Evolutionary conservation across 2,888 invertebrate genomes (phyloP).

Genomic region (Cantharis rustica): DNA sequence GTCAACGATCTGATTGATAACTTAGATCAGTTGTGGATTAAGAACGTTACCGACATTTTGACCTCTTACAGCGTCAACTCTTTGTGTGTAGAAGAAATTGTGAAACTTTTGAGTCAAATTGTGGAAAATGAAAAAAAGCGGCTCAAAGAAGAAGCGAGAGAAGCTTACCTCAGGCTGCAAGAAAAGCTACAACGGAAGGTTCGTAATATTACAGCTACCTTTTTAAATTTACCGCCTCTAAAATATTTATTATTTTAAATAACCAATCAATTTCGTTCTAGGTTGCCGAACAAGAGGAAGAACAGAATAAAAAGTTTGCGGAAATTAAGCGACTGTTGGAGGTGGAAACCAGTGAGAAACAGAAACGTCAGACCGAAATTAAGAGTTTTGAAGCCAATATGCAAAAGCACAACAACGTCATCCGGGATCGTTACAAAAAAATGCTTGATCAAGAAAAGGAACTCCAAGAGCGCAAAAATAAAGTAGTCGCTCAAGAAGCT

Average conservation of each 20-base stretch:
- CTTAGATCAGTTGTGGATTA: not conserved
- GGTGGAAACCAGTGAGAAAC: slow-evolving; percentile 37
- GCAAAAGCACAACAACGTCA: slow-evolving; percentile 12
- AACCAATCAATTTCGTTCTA: no score
- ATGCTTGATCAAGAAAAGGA: slow-evolving; percentile 7
- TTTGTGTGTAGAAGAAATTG: slow-evolving; percentile 16
- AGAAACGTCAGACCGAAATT: slow-evolving; percentile 21
- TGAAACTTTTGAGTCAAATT: slow-evolving; percentile 2
- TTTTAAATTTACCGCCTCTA: not conserved
- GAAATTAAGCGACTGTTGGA: slow-evolving; percentile 39
- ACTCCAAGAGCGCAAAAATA: slow-evolving; percentile 25
- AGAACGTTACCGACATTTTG: slow-evolving; percentile 8
- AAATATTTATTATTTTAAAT: no score
- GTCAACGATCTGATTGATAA: not conserved
- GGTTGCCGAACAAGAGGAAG: slow-evolving; percentile 22
- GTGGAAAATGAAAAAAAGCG: slow-evolving; percentile 6
- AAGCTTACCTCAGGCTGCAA: slow-evolving; percentile 19
- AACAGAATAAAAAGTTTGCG: slow-evolving; percentile 37
- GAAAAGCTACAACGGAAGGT: slow-evolving; percentile 34
- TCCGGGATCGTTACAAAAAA: slow-evolving; percentile 8
- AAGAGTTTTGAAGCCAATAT: slow-evolving; percentile 12
- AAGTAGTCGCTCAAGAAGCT: slow-evolving; percentile 20
- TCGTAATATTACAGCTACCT: slow-evolving; percentile 16
- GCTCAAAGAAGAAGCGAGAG: slow-evolving; percentile 20
- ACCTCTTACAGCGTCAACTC: not conserved